Evolutionary conservation across 2,113 vertebrate genomes (phyloP), one percentile per base, ranked within the genome.

Genomic region (Rhodinocichla rosea): DNA sequence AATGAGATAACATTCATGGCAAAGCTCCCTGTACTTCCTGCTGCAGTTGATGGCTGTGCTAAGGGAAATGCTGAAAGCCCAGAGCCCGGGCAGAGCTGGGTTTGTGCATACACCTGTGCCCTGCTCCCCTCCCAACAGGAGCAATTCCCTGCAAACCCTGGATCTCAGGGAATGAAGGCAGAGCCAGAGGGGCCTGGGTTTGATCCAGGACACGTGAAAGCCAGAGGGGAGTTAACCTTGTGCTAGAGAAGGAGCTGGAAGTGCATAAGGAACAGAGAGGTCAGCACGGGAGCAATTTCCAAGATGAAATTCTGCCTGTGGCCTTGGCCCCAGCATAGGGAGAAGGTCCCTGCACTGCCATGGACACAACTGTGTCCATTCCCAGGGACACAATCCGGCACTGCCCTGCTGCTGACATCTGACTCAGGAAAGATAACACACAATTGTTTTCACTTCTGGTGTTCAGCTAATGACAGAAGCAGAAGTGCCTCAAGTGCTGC

Each of bases 401-500:
- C 45, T 30, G 83, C n/a, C 45, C 68, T 26, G n/a, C 53, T 64
- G 30, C 52, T 69, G 91, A 24, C 11, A 6, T 8, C 20, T 22
- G 40, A 26, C 45, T 37, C 37, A 5, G 53, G 32, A 35, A 18
- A 65, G 37, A 35, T 19, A 85, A 24, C 49, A 35, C 8, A 15
- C 15, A 39, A 55, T 16, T 87, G 45, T 12, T 71, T 89, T 50
- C 75, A 71, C 79, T 84, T 49, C 76, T 81, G 73, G 2, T 52
- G 71, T 40, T 70, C 79, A 64, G 83, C 63, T 96, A 91, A 86
- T 81, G 88, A 83, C 79, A 90, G 82, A 79, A 89, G 62, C 83
- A 95, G 56, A 83, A 95, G 79, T 62, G 81, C 62, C 68, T 92
- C 16, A 39, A 87, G 73, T 74, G 82, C 79, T 83, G 52, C 55